Evolutionary conservation across 2,888 invertebrate species (phyloP).

Genomic region (Imbricaverruca yamaguchii): DNA sequence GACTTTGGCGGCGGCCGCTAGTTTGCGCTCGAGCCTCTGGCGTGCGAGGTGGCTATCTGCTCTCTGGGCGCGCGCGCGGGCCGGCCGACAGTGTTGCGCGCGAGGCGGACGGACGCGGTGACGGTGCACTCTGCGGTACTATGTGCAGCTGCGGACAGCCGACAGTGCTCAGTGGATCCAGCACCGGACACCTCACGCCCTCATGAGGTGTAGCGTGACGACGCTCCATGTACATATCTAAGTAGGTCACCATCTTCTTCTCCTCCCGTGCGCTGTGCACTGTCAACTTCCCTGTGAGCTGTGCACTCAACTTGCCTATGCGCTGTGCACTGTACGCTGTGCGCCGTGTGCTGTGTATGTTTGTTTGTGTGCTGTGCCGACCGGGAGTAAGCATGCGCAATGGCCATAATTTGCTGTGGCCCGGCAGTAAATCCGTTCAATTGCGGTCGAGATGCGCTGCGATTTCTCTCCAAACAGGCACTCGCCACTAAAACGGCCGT

Average conservation of each 20-base stretch:
- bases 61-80: not conserved
- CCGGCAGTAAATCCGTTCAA: not conserved
- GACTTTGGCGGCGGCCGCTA: not conserved
- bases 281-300: not conserved
- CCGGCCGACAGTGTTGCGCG: not conserved
- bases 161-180: not conserved
- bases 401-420: not conserved
- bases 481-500: conserved; percentile 1
- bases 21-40: not conserved
- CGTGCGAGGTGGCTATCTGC: not conserved
- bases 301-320: not conserved
- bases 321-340: not conserved
- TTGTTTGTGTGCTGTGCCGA: not conserved
- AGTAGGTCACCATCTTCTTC: conserved; percentile 2
- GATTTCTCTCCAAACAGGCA: not conserved
- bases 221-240: conserved; percentile 20
- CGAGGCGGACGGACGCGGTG: no score
- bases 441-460: not conserved
- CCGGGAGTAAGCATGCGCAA: not conserved
- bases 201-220: conserved; percentile 8
- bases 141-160: not conserved
- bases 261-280: not conserved
- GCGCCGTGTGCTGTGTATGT: not conserved
- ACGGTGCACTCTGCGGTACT: not conserved
- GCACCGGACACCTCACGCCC: not conserved